Conservation (phyloP, 2,888 invertebrate genomes). For the Ceraclea dissimilis region DNA sequence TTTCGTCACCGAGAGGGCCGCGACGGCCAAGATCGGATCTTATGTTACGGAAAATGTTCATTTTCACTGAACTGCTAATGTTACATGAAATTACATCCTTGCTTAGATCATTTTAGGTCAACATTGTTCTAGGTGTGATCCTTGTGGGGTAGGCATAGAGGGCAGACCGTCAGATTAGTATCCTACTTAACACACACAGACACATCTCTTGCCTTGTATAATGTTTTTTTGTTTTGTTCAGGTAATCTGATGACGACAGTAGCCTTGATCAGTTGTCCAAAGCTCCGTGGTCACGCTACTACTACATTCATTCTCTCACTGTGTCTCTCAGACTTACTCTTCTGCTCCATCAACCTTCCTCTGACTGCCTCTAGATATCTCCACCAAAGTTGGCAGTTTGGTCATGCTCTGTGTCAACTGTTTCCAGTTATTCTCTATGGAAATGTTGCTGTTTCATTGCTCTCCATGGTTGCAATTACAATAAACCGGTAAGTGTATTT, state of each 20-base stretch:
- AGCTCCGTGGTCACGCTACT: slow-evolving; percentile 74
- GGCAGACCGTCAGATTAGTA: no score
- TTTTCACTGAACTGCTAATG: no score
- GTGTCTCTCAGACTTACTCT: slow-evolving; percentile 77
- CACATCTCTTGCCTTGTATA: no score
- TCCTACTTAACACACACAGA: no score
- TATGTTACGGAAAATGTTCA: no score
- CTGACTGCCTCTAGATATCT: slow-evolving; percentile 77
- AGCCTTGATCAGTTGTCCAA: slow-evolving; percentile 69
- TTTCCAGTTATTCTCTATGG: slow-evolving; percentile 87
- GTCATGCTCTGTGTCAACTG: slow-evolving; percentile 68
- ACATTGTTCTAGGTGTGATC: no score
- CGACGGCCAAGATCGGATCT: no score
- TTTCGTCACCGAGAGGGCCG: no score
- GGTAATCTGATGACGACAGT: slow-evolving; percentile 78
- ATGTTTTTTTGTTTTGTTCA: slow-evolving; percentile 35
- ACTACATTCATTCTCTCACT: slow-evolving; percentile 83
- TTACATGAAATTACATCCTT: no score
- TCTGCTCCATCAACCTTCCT: slow-evolving; percentile 78
- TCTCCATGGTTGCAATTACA: slow-evolving; percentile 86
- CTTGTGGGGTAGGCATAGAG: no score
- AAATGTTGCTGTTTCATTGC: slow-evolving; percentile 78
- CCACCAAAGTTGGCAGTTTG: slow-evolving; percentile 73
- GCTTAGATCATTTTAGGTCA: no score
- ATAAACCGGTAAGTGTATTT: slow-evolving; percentile 66